A percentile compares a stretch with the other conserved stretches of the same genome.
Evolutionary conservation across 2,113 vertebrate genomes (phyloP).

Genomic region (Tringa solitaria): DNA sequence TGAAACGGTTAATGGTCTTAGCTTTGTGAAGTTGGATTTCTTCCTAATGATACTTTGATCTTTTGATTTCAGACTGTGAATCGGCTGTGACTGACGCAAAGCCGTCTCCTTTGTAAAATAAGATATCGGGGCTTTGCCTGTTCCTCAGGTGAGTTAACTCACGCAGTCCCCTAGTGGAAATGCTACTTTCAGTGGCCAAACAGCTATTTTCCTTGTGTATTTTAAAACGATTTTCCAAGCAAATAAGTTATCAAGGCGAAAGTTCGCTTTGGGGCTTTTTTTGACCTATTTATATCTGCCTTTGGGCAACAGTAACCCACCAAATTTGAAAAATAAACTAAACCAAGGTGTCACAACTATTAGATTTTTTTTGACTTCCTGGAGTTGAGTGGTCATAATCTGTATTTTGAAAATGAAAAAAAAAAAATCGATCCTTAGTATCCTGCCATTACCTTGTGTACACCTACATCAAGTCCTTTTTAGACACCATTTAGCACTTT

Average conservation of each 20-base stretch:
- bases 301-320: not conserved
- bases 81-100: not conserved
- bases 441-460: not conserved
- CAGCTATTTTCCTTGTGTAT: not conserved
- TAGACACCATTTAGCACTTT: not conserved
- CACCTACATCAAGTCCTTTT: not conserved
- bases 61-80: not conserved
- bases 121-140: not conserved
- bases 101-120: no score
- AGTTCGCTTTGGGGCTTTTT: not conserved
- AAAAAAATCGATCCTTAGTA: rapidly evolving
- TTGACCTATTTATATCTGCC: not conserved
- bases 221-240: not conserved
- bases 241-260: not conserved
- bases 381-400: not conserved
- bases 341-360: not conserved
- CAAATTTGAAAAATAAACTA: not conserved
- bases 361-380: not conserved
- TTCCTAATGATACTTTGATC: not conserved
- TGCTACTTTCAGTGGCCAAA: not conserved
- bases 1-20: not conserved
- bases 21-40: not conserved
- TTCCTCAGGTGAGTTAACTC: not conserved
- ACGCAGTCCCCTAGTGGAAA: not conserved
- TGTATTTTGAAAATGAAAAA: not conserved